Conservation (phyloP, 2,797 vertebrate species). For the Rhabdomys pumilio region DNA sequence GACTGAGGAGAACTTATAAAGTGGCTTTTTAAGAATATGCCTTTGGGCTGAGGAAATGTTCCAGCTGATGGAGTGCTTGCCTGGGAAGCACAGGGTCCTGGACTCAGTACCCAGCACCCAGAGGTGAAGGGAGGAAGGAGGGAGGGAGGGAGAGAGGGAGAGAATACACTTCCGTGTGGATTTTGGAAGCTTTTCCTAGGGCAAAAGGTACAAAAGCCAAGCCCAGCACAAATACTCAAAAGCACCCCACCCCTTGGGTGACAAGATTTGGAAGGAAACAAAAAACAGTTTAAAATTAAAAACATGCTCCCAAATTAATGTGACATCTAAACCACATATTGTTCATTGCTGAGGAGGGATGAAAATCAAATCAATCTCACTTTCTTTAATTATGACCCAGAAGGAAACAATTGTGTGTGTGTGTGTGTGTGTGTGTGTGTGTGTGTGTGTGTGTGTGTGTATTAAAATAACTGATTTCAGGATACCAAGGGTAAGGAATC, state of each 20-base stretch:
- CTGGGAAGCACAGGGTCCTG: neutral
- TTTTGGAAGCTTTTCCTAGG: slow-evolving; percentile 46
- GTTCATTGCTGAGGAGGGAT: neutral
- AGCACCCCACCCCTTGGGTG: neutral
- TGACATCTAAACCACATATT: neutral
- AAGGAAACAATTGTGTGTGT: neutral
- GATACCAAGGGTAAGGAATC: neutral
- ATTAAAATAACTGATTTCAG: slow-evolving; percentile 57
- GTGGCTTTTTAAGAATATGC: neutral
- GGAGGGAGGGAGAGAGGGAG: neutral
- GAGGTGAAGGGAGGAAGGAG: neutral
- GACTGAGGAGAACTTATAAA: neutral
- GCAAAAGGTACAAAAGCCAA: neutral
- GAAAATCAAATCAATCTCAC: neutral
- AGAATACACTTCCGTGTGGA: neutral
- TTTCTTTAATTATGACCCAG: neutral
- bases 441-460: neutral
- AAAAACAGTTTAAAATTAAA: slow-evolving; percentile 41
- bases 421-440: neutral
- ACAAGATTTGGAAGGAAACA: neutral
- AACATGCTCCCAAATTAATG: neutral
- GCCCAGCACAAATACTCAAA: slow-evolving; percentile 43
- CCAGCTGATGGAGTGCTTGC: neutral
- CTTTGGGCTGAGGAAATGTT: neutral
- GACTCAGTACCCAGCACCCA: neutral